A percentile compares a stretch with the other conserved stretches of the same genome.
Evolutionary conservation across 2,888 invertebrate species (phyloP).

Genomic region (Amblyteles armatorius): DNA sequence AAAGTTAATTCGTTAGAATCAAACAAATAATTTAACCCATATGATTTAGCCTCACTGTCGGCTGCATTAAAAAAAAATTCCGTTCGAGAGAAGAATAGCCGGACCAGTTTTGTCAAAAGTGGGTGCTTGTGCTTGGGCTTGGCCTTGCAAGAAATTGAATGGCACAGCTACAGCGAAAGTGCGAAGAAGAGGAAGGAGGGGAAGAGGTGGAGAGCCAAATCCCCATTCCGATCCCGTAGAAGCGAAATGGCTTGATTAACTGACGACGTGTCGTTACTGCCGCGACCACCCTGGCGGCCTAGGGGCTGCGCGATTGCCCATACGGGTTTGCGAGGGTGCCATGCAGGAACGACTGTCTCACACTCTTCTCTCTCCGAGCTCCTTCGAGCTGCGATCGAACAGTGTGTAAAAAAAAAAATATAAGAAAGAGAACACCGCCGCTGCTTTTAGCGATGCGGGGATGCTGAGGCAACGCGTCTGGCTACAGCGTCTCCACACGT

Average conservation of each 20-base stretch:
- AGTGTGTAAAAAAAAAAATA: constrained; percentile 68
- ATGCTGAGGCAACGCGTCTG: constrained; percentile 33
- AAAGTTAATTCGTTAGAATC: neutral
- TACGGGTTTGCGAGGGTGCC: constrained; percentile 70
- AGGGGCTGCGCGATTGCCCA: constrained; percentile 74
- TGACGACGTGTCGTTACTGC: constrained; percentile 82
- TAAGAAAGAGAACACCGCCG: constrained; percentile 68
- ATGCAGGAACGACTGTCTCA: constrained; percentile 50
- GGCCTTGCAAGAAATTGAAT: neutral
- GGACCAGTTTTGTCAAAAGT: neutral
- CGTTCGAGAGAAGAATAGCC: no score
- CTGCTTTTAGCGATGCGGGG: constrained; percentile 58
- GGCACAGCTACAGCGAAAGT: constrained; percentile 64
- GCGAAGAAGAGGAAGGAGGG: constrained; percentile 37
- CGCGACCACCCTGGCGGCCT: constrained; percentile 78
- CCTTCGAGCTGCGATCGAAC: constrained; percentile 65
- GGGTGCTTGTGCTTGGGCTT: no score
- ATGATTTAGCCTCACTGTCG: no score
- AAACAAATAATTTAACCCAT: no score
- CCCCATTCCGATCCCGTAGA: constrained; percentile 77
- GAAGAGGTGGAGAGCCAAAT: constrained; percentile 64
- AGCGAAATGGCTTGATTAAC: constrained; percentile 84
- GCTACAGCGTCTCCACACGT: constrained; percentile 23
- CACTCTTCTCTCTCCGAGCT: constrained; percentile 58
- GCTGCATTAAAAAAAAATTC: neutral